Evolutionary conservation across 2,113 vertebrate species (phyloP).

Genomic region (Eurystomus gularis): DNA sequence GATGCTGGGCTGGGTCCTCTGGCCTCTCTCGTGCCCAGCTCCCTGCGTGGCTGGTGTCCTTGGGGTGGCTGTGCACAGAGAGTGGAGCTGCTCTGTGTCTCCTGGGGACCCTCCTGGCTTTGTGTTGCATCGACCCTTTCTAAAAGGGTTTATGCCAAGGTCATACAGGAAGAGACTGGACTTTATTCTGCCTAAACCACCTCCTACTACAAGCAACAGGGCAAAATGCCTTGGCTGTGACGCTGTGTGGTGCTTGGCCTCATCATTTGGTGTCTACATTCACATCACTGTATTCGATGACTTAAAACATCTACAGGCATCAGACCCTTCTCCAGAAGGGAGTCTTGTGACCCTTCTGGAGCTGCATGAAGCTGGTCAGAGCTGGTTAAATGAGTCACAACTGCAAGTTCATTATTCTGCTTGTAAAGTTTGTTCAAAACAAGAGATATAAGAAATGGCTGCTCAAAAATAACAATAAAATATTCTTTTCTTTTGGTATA

Average conservation of each 20-base stretch:
- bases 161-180: not conserved
- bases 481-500: not conserved
- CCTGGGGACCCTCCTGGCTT: not conserved
- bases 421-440: not conserved
- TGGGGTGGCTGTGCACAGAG: too few species aligned
- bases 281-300: not conserved
- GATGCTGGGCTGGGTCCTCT: not conserved
- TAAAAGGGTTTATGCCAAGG: not conserved
- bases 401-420: not conserved
- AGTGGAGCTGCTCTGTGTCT: not conserved
- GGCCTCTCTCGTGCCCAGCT: not conserved
- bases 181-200: not conserved
- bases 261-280: too few species aligned
- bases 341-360: not conserved
- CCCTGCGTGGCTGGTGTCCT: not conserved
- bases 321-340: not conserved
- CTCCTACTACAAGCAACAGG: not conserved
- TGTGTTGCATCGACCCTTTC: not conserved
- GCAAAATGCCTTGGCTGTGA: not conserved
- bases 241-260: not conserved
- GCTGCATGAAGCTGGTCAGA: not conserved
- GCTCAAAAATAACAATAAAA: not conserved
- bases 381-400: not conserved
- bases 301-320: not conserved
- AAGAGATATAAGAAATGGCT: not conserved